Percentiles rank a stretch among this genome's conserved stretches.
Conservation (phyloP, 1,140 invertebrate genomes). For the Cephus cinctus region DNA sequence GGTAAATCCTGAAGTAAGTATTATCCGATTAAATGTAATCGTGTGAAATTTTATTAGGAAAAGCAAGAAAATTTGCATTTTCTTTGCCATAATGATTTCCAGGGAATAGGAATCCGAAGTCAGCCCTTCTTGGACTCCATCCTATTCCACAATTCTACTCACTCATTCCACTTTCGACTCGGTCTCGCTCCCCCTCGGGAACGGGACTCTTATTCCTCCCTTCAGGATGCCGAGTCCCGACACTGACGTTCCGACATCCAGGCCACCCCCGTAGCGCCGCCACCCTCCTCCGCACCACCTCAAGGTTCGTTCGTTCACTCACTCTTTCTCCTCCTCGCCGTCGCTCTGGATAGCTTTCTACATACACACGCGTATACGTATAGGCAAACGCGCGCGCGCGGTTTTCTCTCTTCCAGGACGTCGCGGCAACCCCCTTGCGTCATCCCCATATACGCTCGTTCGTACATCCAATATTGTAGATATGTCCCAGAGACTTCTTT, state of each 20-base stretch:
- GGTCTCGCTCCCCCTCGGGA: conserved; percentile 37
- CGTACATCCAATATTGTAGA: conserved; percentile 49
- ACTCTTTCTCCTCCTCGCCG: conserved; percentile 24
- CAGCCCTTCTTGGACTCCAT: conserved; percentile 43
- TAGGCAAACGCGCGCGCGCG: too few relatives aligned
- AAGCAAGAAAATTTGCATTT: neutral
- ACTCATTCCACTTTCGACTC: conserved; percentile 40
- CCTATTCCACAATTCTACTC: conserved; percentile 45
- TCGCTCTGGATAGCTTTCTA: conserved; percentile 14
- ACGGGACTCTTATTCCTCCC: conserved; percentile 42
- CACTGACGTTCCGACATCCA: conserved; percentile 43
- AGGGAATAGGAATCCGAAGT: conserved; percentile 37
- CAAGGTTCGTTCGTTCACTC: conserved; percentile 11
- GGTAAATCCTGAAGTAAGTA: too few relatives aligned
- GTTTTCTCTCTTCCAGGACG: neutral
- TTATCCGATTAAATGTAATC: too few relatives aligned
- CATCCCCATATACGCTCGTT: conserved; percentile 28
- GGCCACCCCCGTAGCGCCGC: conserved; percentile 12
- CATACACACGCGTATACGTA: conserved; percentile 6
- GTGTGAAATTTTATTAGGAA: too few relatives aligned
- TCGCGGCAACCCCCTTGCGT: conserved; percentile 5
- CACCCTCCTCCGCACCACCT: neutral
- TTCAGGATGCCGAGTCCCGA: conserved; percentile 26
- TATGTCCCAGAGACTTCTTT: too few relatives aligned
- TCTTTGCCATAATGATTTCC: neutral